Conservation (phyloP, 2,888 invertebrate species). For the Glyphotaelius pellucidus region DNA sequence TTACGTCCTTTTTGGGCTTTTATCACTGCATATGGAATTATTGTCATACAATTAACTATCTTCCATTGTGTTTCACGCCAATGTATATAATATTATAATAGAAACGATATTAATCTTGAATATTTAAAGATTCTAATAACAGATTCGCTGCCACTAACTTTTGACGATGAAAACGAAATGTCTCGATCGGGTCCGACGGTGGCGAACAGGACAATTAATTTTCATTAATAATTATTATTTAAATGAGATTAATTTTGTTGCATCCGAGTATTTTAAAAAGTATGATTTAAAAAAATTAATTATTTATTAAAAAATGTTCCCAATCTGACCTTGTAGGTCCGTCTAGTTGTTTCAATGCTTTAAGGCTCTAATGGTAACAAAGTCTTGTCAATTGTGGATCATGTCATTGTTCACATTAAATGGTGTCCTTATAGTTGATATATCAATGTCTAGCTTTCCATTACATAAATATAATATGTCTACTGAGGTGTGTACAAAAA, state of each 20-base stretch:
- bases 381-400: constrained; percentile 62
- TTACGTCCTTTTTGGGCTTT: no score
- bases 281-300: background rate
- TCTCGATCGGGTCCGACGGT: no score
- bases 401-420: constrained; percentile 55
- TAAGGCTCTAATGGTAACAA: constrained; percentile 48
- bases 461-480: constrained; percentile 28
- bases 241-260: background rate
- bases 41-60: background rate
- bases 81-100: background rate
- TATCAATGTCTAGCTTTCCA: constrained; percentile 36
- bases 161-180: no score
- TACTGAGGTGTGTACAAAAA: constrained; percentile 38
- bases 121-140: background rate
- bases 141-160: no score
- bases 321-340: background rate
- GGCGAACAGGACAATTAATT: no score
- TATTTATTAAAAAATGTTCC: background rate
- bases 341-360: constrained; percentile 33
- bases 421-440: constrained; percentile 63
- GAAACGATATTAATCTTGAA: background rate
- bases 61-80: background rate
- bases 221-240: background rate
- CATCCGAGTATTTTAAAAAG: background rate
- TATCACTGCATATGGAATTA: background rate